Evolutionary conservation across 2,113 vertebrate genomes (phyloP), one percentile per base, ranked within the genome.

Genomic region (Rhipidura dahli): DNA sequence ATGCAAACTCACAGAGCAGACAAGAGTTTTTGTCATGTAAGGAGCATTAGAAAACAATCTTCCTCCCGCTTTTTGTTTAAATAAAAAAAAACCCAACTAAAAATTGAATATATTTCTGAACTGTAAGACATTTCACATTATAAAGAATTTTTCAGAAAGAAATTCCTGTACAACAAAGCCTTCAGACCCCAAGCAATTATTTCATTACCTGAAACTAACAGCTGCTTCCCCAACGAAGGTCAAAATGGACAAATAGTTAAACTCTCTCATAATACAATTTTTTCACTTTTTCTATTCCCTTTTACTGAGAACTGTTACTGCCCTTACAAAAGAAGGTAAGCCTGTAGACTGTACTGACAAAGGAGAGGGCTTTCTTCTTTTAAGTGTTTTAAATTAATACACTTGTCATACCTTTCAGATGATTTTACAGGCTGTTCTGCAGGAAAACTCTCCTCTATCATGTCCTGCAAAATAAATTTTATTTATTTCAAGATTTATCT

Each of bases 391-490:
- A 85, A 82, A 78, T 77, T 16, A 83, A 77, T 5, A 85, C 13
- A 70, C 16, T 13, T 95, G 28, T 87, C 87, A 78, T 98, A 99
- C 99, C 99, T 99, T 97, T 98, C 97, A 96, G 97, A 90, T 42
- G 97, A 78, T 90, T 98, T 97, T 84, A 96, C 96, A 93, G 27
- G 89, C 60, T 96, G 94, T 91, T 98, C 98, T 84, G 96, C 85
- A 88, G 97, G 89, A 40, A 94, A 94, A 70, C 94, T 97, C 85
- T 98, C 98, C 97, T 98, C 98, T 97, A 95, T 97, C 56, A 93
- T 85, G 57, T 93, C 97, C 99, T 99, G 89, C 11, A 94, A 97
- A 54, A 42, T 35, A 96, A 95, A 12, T 66, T 91, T 65, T 6
- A 83, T 76, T 83, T 81, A 89, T 57, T 86, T 65, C 39, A 83